Base-by-base conservation (phyloP, 2,797 vertebrate species). In the Lutjanus campechanus region DNA sequence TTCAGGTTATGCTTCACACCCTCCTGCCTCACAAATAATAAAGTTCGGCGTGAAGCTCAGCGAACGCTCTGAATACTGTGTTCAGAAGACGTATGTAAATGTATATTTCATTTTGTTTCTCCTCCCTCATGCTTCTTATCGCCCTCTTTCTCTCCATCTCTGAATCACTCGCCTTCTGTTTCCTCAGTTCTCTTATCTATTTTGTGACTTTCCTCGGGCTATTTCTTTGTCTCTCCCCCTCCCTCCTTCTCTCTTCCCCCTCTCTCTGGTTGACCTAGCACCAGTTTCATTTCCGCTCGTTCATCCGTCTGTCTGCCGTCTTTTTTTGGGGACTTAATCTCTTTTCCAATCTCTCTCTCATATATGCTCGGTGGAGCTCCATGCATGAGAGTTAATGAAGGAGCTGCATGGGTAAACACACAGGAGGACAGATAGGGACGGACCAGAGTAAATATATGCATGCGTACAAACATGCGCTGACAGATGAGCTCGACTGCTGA, bases 251-350 rank as follows among this genome's bases (percentile, higher is more conserved):
- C 20, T 22, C 8, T 7, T 7, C 13, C 63, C 69, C 41, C 55
- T 40, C 69, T 81, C 81, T 86, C 68, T 86, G 85, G 85, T 85
- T 91, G 88, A 91, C 88, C 88, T 82, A 88, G 77, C 85, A 86
- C 66, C 84, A 77, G 66, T 85, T 90, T 90, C 84, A 90, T 93
- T 91, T 93, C 91, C 85, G 83, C 85, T 82, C 13, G 22, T 84
- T 80, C 81, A 71, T 84, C 77, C 15, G 25, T 82, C 87, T 76
- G 77, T 85, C 82, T 29, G 61, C 69, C 43, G 1, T 74, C 58
- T 90, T 84, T 85, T 83, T 88, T 82, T 50, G 46, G 66, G 5
- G 13, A 11, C n/a, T 60, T 84, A 88, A 85, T 92, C 80, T 86
- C 51, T 83, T 84, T 88, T 84, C 72, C 73, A 61, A 88, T 83